A percentile compares a stretch with the other conserved stretches of the same genome.
Conservation (phyloP, 2,888 invertebrate species). For the Dryomyza anilis region DNA sequence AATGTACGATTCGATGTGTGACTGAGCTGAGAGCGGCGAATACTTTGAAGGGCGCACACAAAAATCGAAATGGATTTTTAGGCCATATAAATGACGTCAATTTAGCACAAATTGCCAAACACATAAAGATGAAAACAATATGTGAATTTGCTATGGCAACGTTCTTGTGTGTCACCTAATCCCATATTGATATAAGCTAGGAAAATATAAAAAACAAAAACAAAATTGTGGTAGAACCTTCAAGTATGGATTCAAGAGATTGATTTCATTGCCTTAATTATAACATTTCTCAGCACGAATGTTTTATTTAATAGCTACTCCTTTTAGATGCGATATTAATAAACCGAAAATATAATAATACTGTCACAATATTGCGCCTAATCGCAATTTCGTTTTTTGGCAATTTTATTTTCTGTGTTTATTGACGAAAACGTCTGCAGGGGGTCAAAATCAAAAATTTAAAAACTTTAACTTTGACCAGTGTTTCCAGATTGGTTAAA, state of each 20-base stretch:
- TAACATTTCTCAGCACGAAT: not conserved
- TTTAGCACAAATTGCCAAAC: not conserved
- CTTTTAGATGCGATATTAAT: too few relatives aligned
- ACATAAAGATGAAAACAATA: not conserved
- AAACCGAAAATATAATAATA: too few relatives aligned
- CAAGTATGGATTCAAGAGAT: not conserved
- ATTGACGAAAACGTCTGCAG: too few relatives aligned
- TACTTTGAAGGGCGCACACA: not conserved
- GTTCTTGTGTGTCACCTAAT: not conserved
- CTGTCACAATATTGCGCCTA: too few relatives aligned
- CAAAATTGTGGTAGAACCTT: not conserved
- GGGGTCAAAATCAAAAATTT: too few relatives aligned
- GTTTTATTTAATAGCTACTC: too few relatives aligned
- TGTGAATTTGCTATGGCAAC: not conserved
- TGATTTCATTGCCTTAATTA: not conserved
- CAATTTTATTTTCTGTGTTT: too few relatives aligned
- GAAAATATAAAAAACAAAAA: not conserved
- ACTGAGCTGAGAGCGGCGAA: not conserved
- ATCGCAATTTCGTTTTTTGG: too few relatives aligned
- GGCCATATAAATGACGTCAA: conserved; percentile 10
- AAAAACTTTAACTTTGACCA: too few relatives aligned
- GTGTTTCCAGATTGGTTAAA: too few relatives aligned
- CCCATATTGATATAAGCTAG: not conserved
- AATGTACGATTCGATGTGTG: not conserved
- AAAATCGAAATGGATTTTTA: conserved; percentile 6